These are phyloP conservation scores for Trissolcus basalis DNA, from an alignment of 1,140 invertebrate species.

Conservation along the genomic window DNA sequence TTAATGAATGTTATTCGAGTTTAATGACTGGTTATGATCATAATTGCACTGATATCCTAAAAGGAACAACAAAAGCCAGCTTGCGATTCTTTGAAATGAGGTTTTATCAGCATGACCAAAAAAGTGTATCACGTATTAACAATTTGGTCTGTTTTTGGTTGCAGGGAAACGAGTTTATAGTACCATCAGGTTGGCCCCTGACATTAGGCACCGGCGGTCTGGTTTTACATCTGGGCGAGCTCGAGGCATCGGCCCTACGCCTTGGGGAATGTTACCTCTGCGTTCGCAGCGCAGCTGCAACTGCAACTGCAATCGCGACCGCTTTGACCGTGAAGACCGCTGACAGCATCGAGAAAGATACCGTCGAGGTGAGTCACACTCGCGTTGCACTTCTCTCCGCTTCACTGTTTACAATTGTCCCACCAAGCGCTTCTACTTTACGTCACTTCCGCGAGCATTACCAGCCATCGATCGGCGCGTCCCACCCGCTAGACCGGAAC, in stretches of 20 bases:
- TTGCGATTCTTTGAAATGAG: no score
- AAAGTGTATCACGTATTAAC: neutral
- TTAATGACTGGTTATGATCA: no score
- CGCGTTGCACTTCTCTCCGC: no score
- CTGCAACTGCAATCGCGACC: slow-evolving; percentile 64
- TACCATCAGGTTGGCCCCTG: slow-evolving; percentile 75
- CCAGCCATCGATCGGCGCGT: slow-evolving; percentile 1
- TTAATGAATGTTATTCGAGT: no score
- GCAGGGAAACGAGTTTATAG: slow-evolving; percentile 73
- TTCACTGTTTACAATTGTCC: slow-evolving; percentile 36
- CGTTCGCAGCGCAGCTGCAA: slow-evolving; percentile 71
- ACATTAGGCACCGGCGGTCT: slow-evolving; percentile 72
- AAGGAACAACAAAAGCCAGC: no score
- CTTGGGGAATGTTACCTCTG: slow-evolving; percentile 77
- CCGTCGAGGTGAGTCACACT: slow-evolving; percentile 72
- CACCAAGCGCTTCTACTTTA: slow-evolving; percentile 18
- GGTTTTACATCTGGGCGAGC: slow-evolving; percentile 73
- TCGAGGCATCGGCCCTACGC: slow-evolving; percentile 73
- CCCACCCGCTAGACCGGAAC: slow-evolving; percentile 18
- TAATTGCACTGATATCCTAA: no score
- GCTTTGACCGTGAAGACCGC: slow-evolving; percentile 55
- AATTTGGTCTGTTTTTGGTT: slow-evolving; percentile 42
- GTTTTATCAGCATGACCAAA: no score
- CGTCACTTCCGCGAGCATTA: slow-evolving; percentile 55
- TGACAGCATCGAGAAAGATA: slow-evolving; percentile 69